Evolutionary conservation across 2,797 vertebrate genomes (phyloP).

Genomic region (Ciconia nigra): DNA sequence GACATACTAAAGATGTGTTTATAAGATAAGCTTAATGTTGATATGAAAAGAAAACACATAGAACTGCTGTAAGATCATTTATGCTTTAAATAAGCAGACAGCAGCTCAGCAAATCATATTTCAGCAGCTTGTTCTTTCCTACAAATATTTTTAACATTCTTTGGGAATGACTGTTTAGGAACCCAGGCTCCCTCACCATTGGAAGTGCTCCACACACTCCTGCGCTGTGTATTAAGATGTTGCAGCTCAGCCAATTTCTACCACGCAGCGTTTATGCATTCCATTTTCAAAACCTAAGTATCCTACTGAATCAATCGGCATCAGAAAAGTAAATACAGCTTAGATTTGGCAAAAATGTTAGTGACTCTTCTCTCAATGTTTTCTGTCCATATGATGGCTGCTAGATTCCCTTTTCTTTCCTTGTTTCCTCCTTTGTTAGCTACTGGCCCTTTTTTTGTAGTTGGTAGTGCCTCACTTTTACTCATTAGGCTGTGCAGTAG

Average conservation of each 20-base stretch:
- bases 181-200: not conserved
- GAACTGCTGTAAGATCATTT: not conserved
- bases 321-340: not conserved
- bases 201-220: not conserved
- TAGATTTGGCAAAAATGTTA: not conserved
- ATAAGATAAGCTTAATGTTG: not conserved
- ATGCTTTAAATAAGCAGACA: constrained; percentile 12
- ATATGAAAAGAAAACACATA: not conserved
- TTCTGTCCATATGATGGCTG: not conserved
- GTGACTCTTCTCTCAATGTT: not conserved
- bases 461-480: not conserved
- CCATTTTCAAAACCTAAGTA: not conserved
- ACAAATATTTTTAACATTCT: constrained; percentile 13
- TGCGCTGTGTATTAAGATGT: not conserved
- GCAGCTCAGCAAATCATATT: not conserved
- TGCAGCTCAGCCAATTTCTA: not conserved
- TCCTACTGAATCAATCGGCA: not conserved
- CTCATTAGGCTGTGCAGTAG: not conserved
- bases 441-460: not conserved
- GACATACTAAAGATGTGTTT: not conserved
- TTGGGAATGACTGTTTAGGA: not conserved
- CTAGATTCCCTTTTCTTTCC: not conserved
- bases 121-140: not conserved
- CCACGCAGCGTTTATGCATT: accelerated
- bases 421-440: not conserved